A percentile compares a stretch with the other conserved stretches of the same genome.
These are phyloP conservation scores for Emydocephalus ijimae DNA, from an alignment of 2,113 vertebrate genomes.

Conservation along the genomic window DNA sequence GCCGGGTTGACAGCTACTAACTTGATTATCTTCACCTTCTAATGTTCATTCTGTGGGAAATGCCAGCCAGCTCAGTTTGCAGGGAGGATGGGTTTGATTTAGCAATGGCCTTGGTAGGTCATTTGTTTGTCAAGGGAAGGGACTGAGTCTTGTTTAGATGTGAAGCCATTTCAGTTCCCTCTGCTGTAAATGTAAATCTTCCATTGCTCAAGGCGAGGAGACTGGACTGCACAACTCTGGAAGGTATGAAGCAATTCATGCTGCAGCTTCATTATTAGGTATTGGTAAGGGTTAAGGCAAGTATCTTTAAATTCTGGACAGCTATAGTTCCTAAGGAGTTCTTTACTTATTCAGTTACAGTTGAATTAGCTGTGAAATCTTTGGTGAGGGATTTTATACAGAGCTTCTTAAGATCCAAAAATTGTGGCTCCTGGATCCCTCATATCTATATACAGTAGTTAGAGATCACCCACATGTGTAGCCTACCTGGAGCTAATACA, in stretches of 20 bases:
- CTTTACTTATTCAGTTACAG: not conserved
- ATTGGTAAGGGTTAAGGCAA: not conserved
- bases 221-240: not conserved
- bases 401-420: not conserved
- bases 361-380: not conserved
- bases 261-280: not conserved
- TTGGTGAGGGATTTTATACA: not conserved
- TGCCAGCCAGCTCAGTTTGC: slow-evolving; percentile 2
- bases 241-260: not conserved
- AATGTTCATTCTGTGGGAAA: slow-evolving; percentile 29
- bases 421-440: not conserved
- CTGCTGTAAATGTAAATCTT: not conserved
- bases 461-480: not conserved
- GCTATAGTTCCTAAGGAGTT: not conserved
- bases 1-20: slow-evolving; percentile 22
- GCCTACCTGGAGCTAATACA: not conserved
- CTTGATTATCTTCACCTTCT: slow-evolving; percentile 28
- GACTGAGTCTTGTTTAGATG: not conserved
- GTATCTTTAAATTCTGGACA: not conserved
- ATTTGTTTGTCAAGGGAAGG: not conserved
- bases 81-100: slow-evolving; percentile 25
- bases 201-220: not conserved
- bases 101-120: not conserved
- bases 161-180: not conserved
- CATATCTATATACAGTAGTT: not conserved